Conservation (phyloP, 2,888 invertebrate species). For the Napeogenes inachia region DNA sequence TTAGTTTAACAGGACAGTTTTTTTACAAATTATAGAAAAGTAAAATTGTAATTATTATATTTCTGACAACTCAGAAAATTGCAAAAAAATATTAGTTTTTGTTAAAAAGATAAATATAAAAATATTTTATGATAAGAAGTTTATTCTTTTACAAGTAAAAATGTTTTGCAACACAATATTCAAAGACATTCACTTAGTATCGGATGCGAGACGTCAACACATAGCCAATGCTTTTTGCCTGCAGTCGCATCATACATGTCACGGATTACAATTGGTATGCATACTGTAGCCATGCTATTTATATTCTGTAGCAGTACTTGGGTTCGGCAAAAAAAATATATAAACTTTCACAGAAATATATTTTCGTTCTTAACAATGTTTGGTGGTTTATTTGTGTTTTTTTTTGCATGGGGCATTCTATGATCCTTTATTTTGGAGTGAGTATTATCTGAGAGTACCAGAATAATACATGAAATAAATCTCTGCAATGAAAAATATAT, state of each 20-base stretch:
- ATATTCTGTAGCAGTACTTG: constrained; percentile 39
- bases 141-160: not conserved
- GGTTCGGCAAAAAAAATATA: constrained; percentile 23
- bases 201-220: constrained; percentile 32
- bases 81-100: no score
- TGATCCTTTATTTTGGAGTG: no score
- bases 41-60: no score
- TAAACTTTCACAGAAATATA: constrained; percentile 23
- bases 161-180: constrained; percentile 11
- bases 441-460: no score
- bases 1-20: no score
- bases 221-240: constrained; percentile 36
- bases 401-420: no score
- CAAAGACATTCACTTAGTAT: constrained; percentile 17
- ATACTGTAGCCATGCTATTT: constrained; percentile 46
- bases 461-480: no score
- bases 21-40: no score
- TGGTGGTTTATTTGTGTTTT: not conserved
- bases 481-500: no score
- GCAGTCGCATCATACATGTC: constrained; percentile 36
- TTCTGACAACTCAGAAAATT: no score
- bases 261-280: constrained; percentile 49
- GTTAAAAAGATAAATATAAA: not conserved
- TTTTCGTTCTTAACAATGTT: not conserved
- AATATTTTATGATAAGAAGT: no score